Evolutionary conservation across 2,888 invertebrate species (phyloP), one percentile per base, ranked within the genome.

Genomic region (Lacanobia wlatinum): DNA sequence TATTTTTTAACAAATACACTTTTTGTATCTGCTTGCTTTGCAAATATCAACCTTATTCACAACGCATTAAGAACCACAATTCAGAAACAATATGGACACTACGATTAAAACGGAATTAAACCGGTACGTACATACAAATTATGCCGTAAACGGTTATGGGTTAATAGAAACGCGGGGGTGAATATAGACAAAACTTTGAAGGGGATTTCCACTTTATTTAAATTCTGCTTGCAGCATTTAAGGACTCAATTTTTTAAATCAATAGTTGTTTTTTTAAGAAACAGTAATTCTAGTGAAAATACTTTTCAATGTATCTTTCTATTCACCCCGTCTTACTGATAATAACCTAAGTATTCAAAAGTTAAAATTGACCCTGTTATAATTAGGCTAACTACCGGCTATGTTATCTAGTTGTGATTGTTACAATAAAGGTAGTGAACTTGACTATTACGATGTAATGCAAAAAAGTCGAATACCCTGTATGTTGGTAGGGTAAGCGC

Each of bases 401-500:
- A 34, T 3, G 4, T 9, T 6, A 23, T 75, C 16, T 8, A 40
- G 40, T 48, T 18, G 6, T 2, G 2, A 59, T 46, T 78, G 2
- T 23, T 2, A n/a, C 12, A 23, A 10, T 8, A 1, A 38, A n/a
- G 3, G n/a, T 34, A 70, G 38, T 18, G 28, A 14, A 56, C 1
- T 56, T 1, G 8, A 38, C 16, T n/a, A 40, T 40, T 34, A 59
- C 21, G 8, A 23, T n/a, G 1, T 52, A 40, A 66, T 43, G 21
- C 64, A 64, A 67, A 53, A 70, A 58, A 79, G 59, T 74, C 71
- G 60, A 18, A 67, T 58, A 69, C 48, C 50, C 16, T 59, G 70
- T 65, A 65, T 68, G 48, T 60, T 34, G 34, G 34, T 34, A 18
- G 58, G 28, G 48, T 58, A 28, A 72, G 70, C 28, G 28, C 28